These are phyloP conservation scores for Homarus americanus DNA, from an alignment of 1,140 invertebrate genomes.

Conservation along the genomic window DNA sequence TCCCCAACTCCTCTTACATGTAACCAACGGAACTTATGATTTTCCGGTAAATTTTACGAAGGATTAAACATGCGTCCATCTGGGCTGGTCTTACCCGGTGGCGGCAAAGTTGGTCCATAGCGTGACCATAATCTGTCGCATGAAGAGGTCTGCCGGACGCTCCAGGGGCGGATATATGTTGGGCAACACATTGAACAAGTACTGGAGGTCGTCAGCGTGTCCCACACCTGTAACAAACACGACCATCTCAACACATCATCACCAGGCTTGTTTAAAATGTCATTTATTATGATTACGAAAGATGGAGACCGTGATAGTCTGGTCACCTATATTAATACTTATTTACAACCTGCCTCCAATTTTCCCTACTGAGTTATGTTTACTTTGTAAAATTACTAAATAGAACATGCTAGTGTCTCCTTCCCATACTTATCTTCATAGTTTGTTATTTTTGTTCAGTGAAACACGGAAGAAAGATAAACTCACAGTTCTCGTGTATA, in stretches of 20 bases:
- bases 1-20: not conserved
- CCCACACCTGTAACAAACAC: not conserved
- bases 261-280: too few species aligned
- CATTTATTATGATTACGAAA: too few species aligned
- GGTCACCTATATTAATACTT: too few species aligned
- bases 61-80: not conserved
- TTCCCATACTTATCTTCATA: too few species aligned
- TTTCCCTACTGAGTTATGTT: too few species aligned
- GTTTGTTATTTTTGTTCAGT: too few species aligned
- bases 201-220: not conserved
- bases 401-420: too few species aligned
- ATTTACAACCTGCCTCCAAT: too few species aligned
- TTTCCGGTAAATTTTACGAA: not conserved
- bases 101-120: not conserved
- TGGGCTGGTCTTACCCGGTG: not conserved
- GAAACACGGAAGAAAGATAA: not conserved
- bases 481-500: not conserved
- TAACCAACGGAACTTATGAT: not conserved
- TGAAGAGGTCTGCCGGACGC: not conserved
- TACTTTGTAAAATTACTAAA: too few species aligned
- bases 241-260: too few species aligned
- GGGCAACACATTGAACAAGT: not conserved
- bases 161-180: not conserved
- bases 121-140: not conserved
- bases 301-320: too few species aligned